Percentiles rank a stretch among this genome's conserved stretches.
Conservation (phyloP, 2,113 vertebrate species). For the Carassius auratus region DNA sequence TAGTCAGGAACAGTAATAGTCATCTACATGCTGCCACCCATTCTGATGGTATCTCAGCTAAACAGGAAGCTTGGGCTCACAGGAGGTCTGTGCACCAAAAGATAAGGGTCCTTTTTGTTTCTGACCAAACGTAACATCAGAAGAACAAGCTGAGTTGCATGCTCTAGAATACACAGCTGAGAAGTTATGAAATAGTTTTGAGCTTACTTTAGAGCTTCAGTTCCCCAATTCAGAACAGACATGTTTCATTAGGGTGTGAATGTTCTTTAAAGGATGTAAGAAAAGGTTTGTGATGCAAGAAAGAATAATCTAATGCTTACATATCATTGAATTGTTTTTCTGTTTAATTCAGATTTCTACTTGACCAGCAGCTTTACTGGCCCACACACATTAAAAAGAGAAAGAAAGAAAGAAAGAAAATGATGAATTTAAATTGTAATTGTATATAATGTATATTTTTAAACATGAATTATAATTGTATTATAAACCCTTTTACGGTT, state of each 20-base stretch:
- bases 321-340: neutral
- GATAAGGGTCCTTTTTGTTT: conserved; percentile 29
- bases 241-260: neutral
- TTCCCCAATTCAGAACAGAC: neutral
- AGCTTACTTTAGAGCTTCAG: neutral
- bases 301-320: neutral
- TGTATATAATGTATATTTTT: neutral
- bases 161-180: neutral
- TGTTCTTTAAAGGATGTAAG: neutral
- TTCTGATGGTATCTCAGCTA: neutral
- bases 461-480: neutral
- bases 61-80: conserved; percentile 11
- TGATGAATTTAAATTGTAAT: no score
- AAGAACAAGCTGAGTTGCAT: neutral
- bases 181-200: neutral
- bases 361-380: neutral
- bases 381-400: neutral
- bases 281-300: neutral
- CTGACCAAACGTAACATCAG: neutral
- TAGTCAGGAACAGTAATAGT: neutral
- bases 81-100: neutral
- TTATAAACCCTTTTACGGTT: no score
- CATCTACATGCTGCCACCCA: neutral
- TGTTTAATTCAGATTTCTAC: neutral
- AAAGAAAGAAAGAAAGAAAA: no score